Base-by-base conservation (phyloP, 2,113 vertebrate genomes). In the Heterocephalus glaber region DNA sequence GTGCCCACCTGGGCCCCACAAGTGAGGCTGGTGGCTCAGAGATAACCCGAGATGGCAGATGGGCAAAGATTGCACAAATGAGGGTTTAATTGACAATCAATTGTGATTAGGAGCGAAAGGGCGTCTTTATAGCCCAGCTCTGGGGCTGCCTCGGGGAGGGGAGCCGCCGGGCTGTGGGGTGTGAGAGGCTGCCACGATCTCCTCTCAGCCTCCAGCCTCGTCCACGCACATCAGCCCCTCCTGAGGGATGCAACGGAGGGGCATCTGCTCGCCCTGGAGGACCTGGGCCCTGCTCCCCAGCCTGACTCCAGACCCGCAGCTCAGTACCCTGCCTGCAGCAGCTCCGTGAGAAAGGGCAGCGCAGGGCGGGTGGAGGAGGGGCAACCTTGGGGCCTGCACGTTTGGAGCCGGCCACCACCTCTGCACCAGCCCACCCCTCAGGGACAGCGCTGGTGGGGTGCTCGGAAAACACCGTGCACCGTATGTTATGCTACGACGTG, bases 61-160 rank as follows among this genome's bases (percentile, higher is more conserved):
- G 98, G 98, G 98, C 96, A 97, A 83, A 96, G 98, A 98, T 86
- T 91, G 98, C 98, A 97, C 98, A 98, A 98, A 98, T 98, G 98
- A 99, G 98, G 95, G 98, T 98, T 98, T 98, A 98, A 98, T 98
- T 98, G 98, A 98, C 98, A 98, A 98, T 99, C 99, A 98, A 98
- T 98, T 98, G 98, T 98, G 98, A 98, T 98, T 99, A 98, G 98
- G 98, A 97, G 97, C 86, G 74, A 97, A 97, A 96, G 97, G 97
- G 98, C 93, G 90, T 98, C 98, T 98, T 98, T 98, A 98, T 98
- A 96, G 98, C 97, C 91, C 94, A 35, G 86, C 63, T 35, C 88
- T 85, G 68, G 47, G 82, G 65, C 24, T 30, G 83, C 28, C 47
- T n/a, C 26, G 79, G 79, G 77, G 86, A 74, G 49, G 13, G 30